Evolutionary conservation across 2,797 vertebrate genomes (phyloP).

Genomic region (Toxotes lorentzi): DNA sequence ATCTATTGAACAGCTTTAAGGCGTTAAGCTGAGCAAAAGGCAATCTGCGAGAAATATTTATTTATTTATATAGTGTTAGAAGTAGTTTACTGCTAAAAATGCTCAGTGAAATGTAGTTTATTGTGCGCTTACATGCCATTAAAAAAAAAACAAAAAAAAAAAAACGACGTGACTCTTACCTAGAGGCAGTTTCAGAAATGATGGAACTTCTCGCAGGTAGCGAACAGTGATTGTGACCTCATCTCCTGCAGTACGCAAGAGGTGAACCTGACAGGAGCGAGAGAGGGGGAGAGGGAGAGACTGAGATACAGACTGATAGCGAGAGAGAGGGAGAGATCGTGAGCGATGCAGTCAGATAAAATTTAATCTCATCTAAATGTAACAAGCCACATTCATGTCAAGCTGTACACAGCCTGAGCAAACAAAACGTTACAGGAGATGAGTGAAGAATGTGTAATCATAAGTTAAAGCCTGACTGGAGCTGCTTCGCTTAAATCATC

Average conservation of each 20-base stretch:
- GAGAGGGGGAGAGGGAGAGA: constrained; percentile 19
- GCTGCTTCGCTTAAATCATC: constrained; percentile 51
- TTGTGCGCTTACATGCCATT: not conserved
- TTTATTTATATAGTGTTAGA: not conserved
- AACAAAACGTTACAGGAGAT: constrained; percentile 46
- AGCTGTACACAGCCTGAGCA: constrained; percentile 42
- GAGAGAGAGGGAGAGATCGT: constrained; percentile 18
- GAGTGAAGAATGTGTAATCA: constrained; percentile 62
- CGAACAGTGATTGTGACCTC: constrained; percentile 95
- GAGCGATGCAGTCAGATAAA: constrained; percentile 37
- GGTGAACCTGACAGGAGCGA: constrained; percentile 88
- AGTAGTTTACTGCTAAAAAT: constrained; percentile 14
- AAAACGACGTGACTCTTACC: constrained; percentile 83
- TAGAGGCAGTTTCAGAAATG: constrained; percentile 95
- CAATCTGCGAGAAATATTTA: constrained; percentile 2
- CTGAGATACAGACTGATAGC: constrained; percentile 4
- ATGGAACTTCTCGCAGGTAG: constrained; percentile 95
- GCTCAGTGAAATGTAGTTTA: constrained; percentile 34
- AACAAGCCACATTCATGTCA: constrained; percentile 49
- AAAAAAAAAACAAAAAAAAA: not conserved
- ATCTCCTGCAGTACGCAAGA: constrained; percentile 93
- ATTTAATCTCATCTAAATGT: constrained; percentile 55
- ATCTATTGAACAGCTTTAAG: constrained; percentile 46
- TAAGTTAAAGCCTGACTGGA: constrained; percentile 44
- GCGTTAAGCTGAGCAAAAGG: constrained; percentile 21